Conservation (phyloP, 2,113 vertebrate species). For the Gallinago jamesoni region DNA sequence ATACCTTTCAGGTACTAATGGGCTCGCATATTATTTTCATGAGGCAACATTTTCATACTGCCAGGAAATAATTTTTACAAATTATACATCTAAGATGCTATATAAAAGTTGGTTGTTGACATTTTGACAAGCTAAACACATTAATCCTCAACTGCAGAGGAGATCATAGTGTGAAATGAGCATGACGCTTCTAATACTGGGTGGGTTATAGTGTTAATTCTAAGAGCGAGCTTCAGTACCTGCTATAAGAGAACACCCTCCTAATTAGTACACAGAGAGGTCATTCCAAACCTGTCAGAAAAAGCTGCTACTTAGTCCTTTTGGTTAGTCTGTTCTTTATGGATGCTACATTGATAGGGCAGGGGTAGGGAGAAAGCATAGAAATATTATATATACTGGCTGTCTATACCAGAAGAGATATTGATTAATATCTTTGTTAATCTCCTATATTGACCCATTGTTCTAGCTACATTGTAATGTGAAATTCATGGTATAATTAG, state of each 20-base stretch:
- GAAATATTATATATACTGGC: background rate
- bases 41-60: background rate
- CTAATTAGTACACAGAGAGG: background rate
- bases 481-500: background rate
- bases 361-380: background rate
- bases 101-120: background rate
- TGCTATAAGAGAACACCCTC: background rate
- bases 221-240: background rate
- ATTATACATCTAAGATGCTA: background rate
- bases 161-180: background rate
- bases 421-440: rapidly evolving
- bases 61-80: background rate
- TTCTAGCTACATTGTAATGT: background rate
- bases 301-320: background rate
- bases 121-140: background rate
- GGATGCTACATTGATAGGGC: background rate
- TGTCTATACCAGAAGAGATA: background rate
- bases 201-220: background rate
- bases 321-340: background rate
- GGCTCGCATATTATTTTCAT: background rate
- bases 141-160: background rate
- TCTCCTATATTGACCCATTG: background rate
- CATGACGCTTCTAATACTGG: background rate
- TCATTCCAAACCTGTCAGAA: background rate
- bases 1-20: background rate